Percentiles rank a stretch among this genome's conserved stretches.
Evolutionary conservation across 2,888 invertebrate species (phyloP).

Genomic region (Drosophila anomelani): DNA sequence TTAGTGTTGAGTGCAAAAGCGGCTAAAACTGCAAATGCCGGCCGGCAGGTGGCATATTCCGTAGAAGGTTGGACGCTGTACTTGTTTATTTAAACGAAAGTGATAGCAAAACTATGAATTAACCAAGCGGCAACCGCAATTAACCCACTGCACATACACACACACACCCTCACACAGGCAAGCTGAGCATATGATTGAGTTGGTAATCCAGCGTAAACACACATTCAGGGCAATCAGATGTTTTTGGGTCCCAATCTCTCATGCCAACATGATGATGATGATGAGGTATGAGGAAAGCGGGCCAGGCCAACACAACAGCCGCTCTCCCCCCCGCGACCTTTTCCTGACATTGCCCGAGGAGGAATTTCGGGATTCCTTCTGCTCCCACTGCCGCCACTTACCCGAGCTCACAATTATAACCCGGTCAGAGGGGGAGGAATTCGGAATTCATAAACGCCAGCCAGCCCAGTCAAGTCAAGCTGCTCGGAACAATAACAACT

Average conservation of each 20-base stretch:
- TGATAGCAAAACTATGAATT: slow-evolving; percentile 49
- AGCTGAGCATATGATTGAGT: slow-evolving; percentile 31
- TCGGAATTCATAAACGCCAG: slow-evolving; percentile 49
- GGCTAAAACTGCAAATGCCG: slow-evolving; percentile 45
- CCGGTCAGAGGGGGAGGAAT: slow-evolving; percentile 39
- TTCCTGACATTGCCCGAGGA: slow-evolving; percentile 43
- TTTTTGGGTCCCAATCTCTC: slow-evolving; percentile 16
- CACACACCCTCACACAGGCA: neutral
- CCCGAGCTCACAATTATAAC: slow-evolving; percentile 44
- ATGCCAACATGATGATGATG: slow-evolving; percentile 3
- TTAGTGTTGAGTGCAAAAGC: slow-evolving; percentile 12
- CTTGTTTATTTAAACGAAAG: slow-evolving; percentile 50
- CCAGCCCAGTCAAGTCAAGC: slow-evolving; percentile 27
- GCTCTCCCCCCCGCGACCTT: slow-evolving; percentile 32
- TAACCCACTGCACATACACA: slow-evolving; percentile 24
- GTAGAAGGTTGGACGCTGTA: slow-evolving; percentile 21
- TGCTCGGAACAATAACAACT: slow-evolving; percentile 50
- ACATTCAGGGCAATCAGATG: slow-evolving; percentile 37
- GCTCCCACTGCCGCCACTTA: slow-evolving; percentile 25
- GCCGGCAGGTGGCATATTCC: slow-evolving; percentile 48
- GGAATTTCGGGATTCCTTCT: slow-evolving; percentile 33
- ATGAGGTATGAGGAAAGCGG: neutral
- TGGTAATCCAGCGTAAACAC: slow-evolving; percentile 21
- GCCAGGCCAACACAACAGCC: neutral
- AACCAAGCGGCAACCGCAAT: slow-evolving; percentile 44